Evolutionary conservation across 2,113 vertebrate genomes (phyloP), one percentile per base, ranked within the genome.

Genomic region (Leptobrachium leishanense): DNA sequence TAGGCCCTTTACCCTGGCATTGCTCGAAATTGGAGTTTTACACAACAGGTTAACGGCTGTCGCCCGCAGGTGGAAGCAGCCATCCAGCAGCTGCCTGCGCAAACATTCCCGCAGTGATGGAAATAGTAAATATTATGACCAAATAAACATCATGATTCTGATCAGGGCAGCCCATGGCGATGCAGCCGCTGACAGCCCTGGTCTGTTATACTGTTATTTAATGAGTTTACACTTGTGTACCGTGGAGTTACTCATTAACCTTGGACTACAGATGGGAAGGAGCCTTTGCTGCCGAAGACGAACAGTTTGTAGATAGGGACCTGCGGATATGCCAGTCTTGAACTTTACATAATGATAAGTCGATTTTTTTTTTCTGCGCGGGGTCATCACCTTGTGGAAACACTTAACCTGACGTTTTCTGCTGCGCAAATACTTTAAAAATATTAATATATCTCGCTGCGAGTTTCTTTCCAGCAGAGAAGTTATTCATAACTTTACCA

Each of bases 131-230:
- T 89, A 89, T 88, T 88, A 83, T 86, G 76, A 6, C 84, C 87
- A 84, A 82, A 83, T 78, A 89, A 89, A 89, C 82, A 89, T 78
- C 85, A 84, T 89, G 88, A 88, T 84, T 89, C 87, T 88, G 59
- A 43, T 53, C 43, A 80, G 64, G 71, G 54, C 71, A 67, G 76
- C 86, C 84, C 85, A 85, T 86, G 88, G 85, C 85, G 83, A 0
- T 0, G 76, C 84, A 83, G 82, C 77, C 84, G 68, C 84, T 84
- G 77, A 82, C 85, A 87, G 75, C 73, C 74, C 79, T 6, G 0
- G 78, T 85, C 84, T 89, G 87, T 88, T 88, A 86, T 1, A 86
- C 85, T 85, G 88, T 84, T 88, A 86, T 85, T 89, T 89, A 89
- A 88, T 89, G 85, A 81, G 87, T 85, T 87, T 88, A 84, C 81